These are phyloP conservation scores for Panurus biarmicus DNA, from an alignment of 2,113 vertebrate species.

Conservation along the genomic window DNA sequence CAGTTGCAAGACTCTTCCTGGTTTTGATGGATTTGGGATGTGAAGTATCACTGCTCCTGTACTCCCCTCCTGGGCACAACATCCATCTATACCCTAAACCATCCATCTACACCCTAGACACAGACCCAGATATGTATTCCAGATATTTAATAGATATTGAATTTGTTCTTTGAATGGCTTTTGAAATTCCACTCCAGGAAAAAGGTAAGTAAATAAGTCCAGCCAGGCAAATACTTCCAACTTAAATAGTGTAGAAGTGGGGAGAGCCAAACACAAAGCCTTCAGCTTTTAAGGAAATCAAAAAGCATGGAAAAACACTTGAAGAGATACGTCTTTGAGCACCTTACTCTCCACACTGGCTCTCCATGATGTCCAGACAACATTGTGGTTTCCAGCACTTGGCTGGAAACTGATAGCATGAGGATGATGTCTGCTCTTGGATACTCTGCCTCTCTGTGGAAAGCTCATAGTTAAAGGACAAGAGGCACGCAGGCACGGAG, in stretches of 20 bases:
- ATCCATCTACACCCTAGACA: neutral
- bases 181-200: neutral
- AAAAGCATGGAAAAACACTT: neutral
- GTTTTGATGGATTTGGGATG: neutral
- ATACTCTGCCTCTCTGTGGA: neutral
- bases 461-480: neutral
- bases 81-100: neutral
- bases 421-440: neutral
- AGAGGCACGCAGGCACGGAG: fast-evolving
- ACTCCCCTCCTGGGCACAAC: fast-evolving
- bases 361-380: neutral
- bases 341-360: neutral
- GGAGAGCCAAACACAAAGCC: neutral
- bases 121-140: neutral
- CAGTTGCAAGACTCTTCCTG: neutral
- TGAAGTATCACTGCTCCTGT: neutral
- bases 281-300: neutral
- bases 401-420: neutral
- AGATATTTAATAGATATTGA: neutral
- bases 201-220: neutral
- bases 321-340: neutral
- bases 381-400: neutral
- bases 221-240: neutral
- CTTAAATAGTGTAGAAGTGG: neutral
- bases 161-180: neutral